Evolutionary conservation across 1,140 invertebrate species (phyloP).

Genomic region (Maniola jurtina): DNA sequence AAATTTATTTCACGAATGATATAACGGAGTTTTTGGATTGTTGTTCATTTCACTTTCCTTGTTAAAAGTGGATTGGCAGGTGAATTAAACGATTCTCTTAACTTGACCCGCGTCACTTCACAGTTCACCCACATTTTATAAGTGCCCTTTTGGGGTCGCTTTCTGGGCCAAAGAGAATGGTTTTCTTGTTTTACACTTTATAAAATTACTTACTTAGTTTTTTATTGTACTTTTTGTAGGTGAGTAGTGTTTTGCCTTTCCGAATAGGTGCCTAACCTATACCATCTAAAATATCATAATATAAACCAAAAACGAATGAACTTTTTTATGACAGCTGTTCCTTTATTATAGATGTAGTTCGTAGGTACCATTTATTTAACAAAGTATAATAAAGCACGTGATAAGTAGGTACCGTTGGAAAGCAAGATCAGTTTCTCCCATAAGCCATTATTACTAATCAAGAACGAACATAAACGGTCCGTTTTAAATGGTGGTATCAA

Average conservation of each 20-base stretch:
- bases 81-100: constrained; percentile 22
- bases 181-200: neutral
- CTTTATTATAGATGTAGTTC: neutral
- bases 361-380: no score
- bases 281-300: no score
- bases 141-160: constrained; percentile 14
- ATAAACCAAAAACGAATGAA: no score
- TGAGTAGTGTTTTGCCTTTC: no score
- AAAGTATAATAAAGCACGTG: neutral
- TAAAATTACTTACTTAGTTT: neutral
- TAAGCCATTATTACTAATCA: constrained; percentile 21
- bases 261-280: no score
- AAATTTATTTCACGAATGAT: no score
- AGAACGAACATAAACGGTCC: constrained; percentile 20
- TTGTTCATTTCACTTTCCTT: neutral
- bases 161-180: constrained; percentile 1
- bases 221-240: neutral
- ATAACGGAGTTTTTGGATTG: no score
- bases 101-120: constrained; percentile 22
- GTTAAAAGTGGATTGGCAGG: neutral
- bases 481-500: constrained; percentile 25
- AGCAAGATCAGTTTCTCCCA: constrained; percentile 12
- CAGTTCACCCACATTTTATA: constrained; percentile 22
- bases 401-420: neutral
- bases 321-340: no score